Evolutionary conservation across 2,888 invertebrate species (phyloP), one percentile per base, ranked within the genome.

Genomic region (Orchesellides sinensis): DNA sequence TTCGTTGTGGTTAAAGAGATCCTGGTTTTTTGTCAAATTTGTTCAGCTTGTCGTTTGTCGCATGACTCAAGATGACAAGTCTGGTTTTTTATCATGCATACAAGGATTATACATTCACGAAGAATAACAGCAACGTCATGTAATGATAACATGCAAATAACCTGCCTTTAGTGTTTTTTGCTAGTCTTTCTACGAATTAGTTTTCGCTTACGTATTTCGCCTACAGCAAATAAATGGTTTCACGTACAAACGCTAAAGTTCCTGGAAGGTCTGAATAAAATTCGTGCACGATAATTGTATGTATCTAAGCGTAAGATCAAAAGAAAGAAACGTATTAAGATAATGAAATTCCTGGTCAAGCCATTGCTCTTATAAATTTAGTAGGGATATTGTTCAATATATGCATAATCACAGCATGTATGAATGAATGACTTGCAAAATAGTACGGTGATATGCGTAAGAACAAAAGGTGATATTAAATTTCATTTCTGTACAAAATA

Each of bases 281-380:
- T 8, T 40, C n/a, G 2, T 2, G 40, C n/a, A 40, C 10, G n/a
- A 40, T 14, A 2, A 40, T 40, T 40, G 14, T 40, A 2, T 40
- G 14, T n/a, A 52, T 68, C 68, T 49, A 19, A 12, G 14, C 25
- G 12, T 29, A 8, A 6, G 21, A 70, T 56, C 70, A 35, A 17
- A 10, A 40, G 40, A 2, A 40, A 2, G n/a, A n/a, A 40, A 8
- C 54, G 27, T 54, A 54, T 32, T 54, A 54, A 40, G 40, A 69
- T 69, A 69, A 54, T 25, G 23, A 14, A 54, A 29, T 23, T 69
- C 32, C 69, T 54, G 10, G 40, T 40, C 40, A 40, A 40, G 40
- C n/a, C n/a, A n/a, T n/a, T n/a, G n/a, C n/a, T n/a, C n/a, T n/a
- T n/a, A n/a, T n/a, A n/a, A n/a, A n/a, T n/a, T n/a, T n/a, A n/a